Percentiles rank a stretch among this genome's conserved stretches.
Evolutionary conservation across 2,888 invertebrate genomes (phyloP).

Genomic region (Phyllotreta striolata): DNA sequence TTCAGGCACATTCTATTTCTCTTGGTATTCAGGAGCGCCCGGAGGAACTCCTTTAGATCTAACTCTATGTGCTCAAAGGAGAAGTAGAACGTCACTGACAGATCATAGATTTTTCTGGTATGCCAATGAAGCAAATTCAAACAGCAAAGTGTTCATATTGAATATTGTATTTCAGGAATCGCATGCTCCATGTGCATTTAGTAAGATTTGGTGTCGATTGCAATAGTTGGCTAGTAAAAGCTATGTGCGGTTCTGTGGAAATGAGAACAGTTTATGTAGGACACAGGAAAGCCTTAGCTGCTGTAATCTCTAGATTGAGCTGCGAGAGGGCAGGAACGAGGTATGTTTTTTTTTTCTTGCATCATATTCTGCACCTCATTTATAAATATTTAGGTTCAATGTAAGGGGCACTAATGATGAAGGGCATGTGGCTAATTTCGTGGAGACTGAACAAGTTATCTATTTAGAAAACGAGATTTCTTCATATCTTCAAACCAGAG

Average conservation of each 20-base stretch:
- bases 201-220: slow-evolving; percentile 92
- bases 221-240: slow-evolving; percentile 89
- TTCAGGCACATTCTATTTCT: slow-evolving; percentile 99
- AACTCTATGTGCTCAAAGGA: slow-evolving; percentile 92
- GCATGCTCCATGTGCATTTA: slow-evolving; percentile 92
- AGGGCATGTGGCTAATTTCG: slow-evolving; percentile 99
- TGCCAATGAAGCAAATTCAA: slow-evolving; percentile 14
- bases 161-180: slow-evolving; percentile 72
- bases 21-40: slow-evolving; percentile 68
- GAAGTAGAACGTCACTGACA: slow-evolving; percentile 78
- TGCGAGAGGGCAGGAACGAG: slow-evolving; percentile 98
- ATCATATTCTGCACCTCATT: slow-evolving; percentile 11
- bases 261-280: slow-evolving; percentile 98
- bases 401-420: slow-evolving; percentile 99
- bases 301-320: slow-evolving; percentile 94
- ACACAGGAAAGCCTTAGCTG: slow-evolving; percentile 90
- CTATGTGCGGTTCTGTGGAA: slow-evolving; percentile 98
- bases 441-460: slow-evolving; percentile 98
- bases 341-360: slow-evolving; percentile 49
- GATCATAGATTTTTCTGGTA: slow-evolving; percentile 98
- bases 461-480: slow-evolving; percentile 89
- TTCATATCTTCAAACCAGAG: slow-evolving; percentile 91
- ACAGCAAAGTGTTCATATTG: neutral
- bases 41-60: slow-evolving; percentile 75
- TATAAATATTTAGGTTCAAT: slow-evolving; percentile 75